Base-by-base conservation (phyloP, 2,113 vertebrate genomes). In the Neotoma lepida region DNA sequence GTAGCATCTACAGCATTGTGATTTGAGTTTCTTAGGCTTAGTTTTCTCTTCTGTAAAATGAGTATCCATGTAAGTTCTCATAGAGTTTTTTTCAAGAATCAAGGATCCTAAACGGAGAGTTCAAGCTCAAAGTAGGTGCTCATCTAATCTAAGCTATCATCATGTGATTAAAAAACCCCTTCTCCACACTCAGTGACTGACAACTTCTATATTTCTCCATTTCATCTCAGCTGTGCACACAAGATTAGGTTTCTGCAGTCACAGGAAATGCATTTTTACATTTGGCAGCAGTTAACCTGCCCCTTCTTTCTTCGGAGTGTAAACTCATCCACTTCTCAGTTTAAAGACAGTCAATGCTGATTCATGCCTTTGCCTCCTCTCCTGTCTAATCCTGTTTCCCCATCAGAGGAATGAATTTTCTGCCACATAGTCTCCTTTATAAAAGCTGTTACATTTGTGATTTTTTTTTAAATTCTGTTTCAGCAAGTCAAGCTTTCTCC, bases 401-500 rank as follows among this genome's bases (percentile, higher is more conserved):
- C 88, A 1, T 35, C 82, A 95, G 66, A 95, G 96, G 64, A 96
- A 91, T 77, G 74, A 41, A 76, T 90, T 97, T 95, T 86, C 39
- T 88, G 96, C 92, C 96, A 95, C 56, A 91, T 84, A 90, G 89
- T 86, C 90, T 90, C 58, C 81, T 90, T 95, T 93, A 66, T 86
- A 95, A 94, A 97, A 97, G 94, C 94, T 96, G 96, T 95, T 96
- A 96, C 70, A 96, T 96, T 96, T 91, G 95, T 95, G 88, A 90
- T 90, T 97, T 97, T 91, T 92, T 68, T 94, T 95, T 96, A 96
- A 39, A 71, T 95, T 96, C 90, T 94, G 94, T 97, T 97, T 97
- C 97, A 97, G 97, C 95, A 96, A 94, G 90, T 93, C 82, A 63
- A 66, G 30, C 91, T 95, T 33, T 96, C 89, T 93, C 80, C 89